Conservation (phyloP, 1,140 invertebrate species). For the Rhizoglyphus robini region DNA sequence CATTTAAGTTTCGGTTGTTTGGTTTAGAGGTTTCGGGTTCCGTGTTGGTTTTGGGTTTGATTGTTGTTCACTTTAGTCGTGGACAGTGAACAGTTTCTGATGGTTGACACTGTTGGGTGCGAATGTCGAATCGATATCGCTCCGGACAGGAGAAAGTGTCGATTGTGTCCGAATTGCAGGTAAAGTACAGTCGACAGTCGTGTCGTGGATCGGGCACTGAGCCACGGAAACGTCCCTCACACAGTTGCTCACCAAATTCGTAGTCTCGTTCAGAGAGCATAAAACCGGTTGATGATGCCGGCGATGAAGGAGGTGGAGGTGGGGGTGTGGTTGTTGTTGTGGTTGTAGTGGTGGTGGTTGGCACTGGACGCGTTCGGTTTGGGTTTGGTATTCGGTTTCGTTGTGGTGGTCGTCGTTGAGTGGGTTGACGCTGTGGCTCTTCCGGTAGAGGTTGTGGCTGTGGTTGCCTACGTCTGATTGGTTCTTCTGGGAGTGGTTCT, state of each 20-base stretch:
- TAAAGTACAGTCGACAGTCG: slow-evolving; percentile 11
- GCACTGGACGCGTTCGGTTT: neutral
- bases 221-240: neutral
- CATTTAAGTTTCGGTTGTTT: too few relatives aligned
- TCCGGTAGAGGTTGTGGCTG: neutral
- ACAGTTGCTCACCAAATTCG: slow-evolving; percentile 15
- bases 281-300: neutral
- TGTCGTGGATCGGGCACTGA: neutral
- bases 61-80: too few relatives aligned
- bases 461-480: too few relatives aligned
- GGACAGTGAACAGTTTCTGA: neutral
- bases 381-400: neutral
- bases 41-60: too few relatives aligned
- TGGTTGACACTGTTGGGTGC: neutral
- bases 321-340: slow-evolving; percentile 4
- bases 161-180: slow-evolving; percentile 8
- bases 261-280: slow-evolving; percentile 5
- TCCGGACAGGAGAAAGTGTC: slow-evolving; percentile 15
- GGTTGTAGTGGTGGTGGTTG: neutral
- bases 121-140: neutral
- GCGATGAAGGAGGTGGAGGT: too few relatives aligned
- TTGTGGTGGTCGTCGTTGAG: neutral
- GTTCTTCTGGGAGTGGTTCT: neutral
- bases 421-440: neutral
- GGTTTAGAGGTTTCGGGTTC: too few relatives aligned